Conservation (phyloP, 2,797 vertebrate genomes). For the Sebastes diploproa region DNA sequence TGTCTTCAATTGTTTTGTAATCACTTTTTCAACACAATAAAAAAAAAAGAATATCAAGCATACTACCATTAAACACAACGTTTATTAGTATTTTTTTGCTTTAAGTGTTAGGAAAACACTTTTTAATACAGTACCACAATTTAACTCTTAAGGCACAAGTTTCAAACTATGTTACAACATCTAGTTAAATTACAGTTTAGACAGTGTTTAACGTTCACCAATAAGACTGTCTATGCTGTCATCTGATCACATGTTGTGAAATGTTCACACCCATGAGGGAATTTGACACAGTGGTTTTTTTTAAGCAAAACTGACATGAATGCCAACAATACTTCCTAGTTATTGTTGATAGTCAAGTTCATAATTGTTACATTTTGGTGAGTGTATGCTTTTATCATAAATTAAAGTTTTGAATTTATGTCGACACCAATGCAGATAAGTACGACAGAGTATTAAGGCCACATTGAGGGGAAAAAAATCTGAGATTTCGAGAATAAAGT, state of each 20-base stretch:
- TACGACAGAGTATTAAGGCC: too few species aligned
- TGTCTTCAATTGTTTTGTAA: too few species aligned
- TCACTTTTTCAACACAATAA: too few species aligned
- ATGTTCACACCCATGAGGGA: background rate
- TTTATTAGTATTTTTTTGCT: background rate
- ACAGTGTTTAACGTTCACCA: background rate
- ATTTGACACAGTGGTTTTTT: background rate
- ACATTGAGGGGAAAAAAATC: too few species aligned
- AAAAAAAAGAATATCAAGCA: too few species aligned
- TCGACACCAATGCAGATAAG: background rate
- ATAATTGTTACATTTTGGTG: background rate
- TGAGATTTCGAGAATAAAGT: too few species aligned
- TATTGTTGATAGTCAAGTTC: background rate
- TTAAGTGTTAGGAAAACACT: background rate
- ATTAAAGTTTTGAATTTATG: background rate
- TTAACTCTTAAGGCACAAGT: background rate
- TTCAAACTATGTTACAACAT: background rate
- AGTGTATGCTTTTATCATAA: background rate
- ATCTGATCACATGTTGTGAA: background rate
- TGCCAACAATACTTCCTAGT: background rate
- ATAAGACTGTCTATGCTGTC: background rate
- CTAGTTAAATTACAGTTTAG: background rate
- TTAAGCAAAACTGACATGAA: background rate
- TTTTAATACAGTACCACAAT: background rate
- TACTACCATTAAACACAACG: fast-evolving